phyloP scores from a whole-genome alignment of 2,113 vertebrate genomes.

The Peromyscus polionotus region DNA sequence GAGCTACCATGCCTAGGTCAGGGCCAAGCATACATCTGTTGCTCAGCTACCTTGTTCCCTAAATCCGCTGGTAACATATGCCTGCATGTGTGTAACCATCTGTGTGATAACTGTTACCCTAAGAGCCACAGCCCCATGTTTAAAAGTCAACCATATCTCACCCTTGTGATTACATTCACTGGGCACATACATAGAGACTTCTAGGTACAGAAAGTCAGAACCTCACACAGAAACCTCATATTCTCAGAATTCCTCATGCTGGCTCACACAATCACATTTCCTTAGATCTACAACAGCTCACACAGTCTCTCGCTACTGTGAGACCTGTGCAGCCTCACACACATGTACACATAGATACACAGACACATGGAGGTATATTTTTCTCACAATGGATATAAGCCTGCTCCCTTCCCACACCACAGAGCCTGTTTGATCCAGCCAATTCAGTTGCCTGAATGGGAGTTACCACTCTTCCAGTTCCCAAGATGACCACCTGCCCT shows the following conservation, averaged over 20 bases:
- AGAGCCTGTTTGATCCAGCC: background rate
- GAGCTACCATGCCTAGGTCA: background rate
- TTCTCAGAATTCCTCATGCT: conserved; percentile 3
- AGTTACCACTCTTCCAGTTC: background rate
- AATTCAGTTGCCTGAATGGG: conserved; percentile 3
- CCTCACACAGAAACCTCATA: background rate
- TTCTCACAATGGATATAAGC: background rate
- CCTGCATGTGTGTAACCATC: conserved; percentile 42
- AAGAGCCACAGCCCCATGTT: conserved; percentile 39
- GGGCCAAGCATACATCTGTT: background rate
- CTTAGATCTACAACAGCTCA: conserved; percentile 1
- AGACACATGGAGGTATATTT: background rate
- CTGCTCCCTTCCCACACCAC: background rate
- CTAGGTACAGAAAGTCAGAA: conserved; percentile 1
- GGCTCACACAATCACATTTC: conserved; percentile 40
- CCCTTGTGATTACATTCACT: conserved; percentile 51
- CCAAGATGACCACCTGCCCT: background rate
- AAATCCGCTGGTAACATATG: conserved; percentile 6
- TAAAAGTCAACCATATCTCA: conserved; percentile 54
- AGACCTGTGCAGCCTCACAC: background rate
- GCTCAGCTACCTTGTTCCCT: conserved; percentile 26
- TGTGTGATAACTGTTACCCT: conserved; percentile 27
- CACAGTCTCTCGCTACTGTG: background rate
- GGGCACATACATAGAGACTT: background rate
- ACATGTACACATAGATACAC: background rate